phyloP scores from a whole-genome alignment of 2,888 invertebrate species.

The Eubasilissa splendida region DNA sequence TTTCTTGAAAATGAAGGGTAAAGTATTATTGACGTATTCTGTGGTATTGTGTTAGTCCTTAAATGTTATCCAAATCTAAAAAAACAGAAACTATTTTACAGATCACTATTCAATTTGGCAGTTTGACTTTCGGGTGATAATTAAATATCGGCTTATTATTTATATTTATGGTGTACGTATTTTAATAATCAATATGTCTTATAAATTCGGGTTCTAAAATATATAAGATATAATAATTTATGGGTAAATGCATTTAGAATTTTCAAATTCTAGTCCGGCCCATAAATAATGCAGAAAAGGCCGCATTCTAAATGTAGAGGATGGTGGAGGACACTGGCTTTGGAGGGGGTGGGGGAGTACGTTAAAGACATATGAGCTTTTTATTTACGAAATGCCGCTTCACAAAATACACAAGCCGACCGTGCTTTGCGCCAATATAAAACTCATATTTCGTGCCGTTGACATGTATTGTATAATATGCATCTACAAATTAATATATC shows the following conservation, averaged over 20 bases:
- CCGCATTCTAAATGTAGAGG: constrained; percentile 37
- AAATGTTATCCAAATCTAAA: too few species aligned
- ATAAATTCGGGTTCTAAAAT: background rate
- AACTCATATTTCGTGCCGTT: constrained; percentile 16
- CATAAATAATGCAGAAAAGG: constrained; percentile 54
- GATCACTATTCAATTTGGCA: too few species aligned
- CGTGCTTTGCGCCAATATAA: constrained; percentile 34
- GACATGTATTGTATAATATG: constrained; percentile 2
- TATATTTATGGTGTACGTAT: background rate
- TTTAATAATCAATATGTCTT: background rate
- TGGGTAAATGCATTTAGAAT: background rate
- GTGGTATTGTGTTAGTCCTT: too few species aligned
- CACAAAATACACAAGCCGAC: constrained; percentile 27
- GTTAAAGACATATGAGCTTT: constrained; percentile 48
- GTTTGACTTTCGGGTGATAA: background rate
- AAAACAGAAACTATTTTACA: too few species aligned
- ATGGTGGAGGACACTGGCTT: constrained; percentile 7
- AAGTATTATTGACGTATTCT: background rate
- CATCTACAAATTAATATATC: background rate
- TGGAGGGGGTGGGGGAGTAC: background rate
- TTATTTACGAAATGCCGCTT: constrained; percentile 46
- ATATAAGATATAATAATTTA: background rate
- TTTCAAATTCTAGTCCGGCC: constrained; percentile 46
- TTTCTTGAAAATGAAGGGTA: background rate
- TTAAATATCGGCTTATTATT: background rate